Base-by-base conservation (phyloP, 2,797 vertebrate genomes). In the Hirundo rustica region DNA sequence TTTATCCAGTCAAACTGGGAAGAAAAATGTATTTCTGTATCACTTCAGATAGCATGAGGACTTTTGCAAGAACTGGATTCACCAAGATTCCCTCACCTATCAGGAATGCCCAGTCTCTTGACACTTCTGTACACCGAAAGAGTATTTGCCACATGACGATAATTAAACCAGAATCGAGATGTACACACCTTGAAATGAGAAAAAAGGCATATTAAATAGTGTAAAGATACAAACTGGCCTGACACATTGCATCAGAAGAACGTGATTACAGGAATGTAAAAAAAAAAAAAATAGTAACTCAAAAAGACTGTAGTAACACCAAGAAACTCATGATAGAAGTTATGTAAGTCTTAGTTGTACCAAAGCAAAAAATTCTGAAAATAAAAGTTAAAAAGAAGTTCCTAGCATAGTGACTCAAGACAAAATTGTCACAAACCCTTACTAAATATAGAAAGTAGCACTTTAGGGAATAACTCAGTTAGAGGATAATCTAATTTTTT, bases 81-180 rank as follows among this genome's bases (percentile, higher is more conserved):
- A 75, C 11, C 51, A 61, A 68, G n/a, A 72, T 61, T 55, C 53
- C 42, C 98, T 97, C 97, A 99, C 99, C 99, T 99, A 96, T 99
- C 99, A 94, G 99, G 99, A 96, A 99, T 99, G 44, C 99, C 99
- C 71, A 99, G 98, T 65, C 99, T 98, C 97, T 99, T 99, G 62
- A 99, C 99, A 74, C 99, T 99, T 96, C 99, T 98, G 95, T 99
- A 99, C 32, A 99, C 99, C 6, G 99, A 99, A 53, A 99, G 98
- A 12, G 99, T 99, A 92, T 99, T 99, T 92, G 99, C 99, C 94
- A 99, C 99, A 94, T 99, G 99, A 26, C 99, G 98, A 89, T 99
- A 99, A 97, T 99, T 99, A 96, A 99, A 99, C 99, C 99, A 99
- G 97, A 99, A 99, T 78, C 99, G 98, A 71, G 99, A 99, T 1